Percentiles rank a stretch among this genome's conserved stretches.
Evolutionary conservation across 2,888 invertebrate species (phyloP).

Genomic region (Aphrophora alni): DNA sequence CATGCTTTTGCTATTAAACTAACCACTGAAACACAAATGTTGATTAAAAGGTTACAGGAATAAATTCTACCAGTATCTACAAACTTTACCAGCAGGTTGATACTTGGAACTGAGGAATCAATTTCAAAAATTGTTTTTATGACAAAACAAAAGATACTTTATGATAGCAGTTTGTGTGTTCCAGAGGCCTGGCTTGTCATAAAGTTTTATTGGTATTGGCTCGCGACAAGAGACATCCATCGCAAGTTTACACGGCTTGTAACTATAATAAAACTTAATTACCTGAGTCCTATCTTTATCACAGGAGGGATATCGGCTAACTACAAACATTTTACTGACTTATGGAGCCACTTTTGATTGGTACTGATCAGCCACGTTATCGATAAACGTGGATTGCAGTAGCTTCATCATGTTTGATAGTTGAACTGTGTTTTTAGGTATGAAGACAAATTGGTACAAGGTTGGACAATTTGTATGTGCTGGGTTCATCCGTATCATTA

Average conservation of each 20-base stretch:
- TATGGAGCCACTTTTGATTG: neutral
- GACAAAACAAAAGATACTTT: neutral
- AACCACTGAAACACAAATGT: neutral
- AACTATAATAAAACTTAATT: neutral
- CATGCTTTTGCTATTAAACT: too few species aligned
- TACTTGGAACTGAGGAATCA: neutral
- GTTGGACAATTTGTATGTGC: too few species aligned
- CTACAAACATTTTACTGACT: neutral
- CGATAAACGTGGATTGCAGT: neutral
- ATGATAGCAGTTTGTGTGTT: neutral
- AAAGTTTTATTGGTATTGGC: slow-evolving; percentile 9
- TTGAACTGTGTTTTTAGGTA: too few species aligned
- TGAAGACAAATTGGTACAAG: too few species aligned
- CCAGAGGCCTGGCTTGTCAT: neutral
- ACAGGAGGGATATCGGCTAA: neutral
- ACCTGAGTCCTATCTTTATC: neutral
- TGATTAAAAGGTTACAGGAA: neutral
- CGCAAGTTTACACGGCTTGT: neutral
- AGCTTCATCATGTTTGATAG: neutral
- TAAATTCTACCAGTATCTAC: neutral
- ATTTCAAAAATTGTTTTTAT: neutral
- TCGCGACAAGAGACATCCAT: neutral
- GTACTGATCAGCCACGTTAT: neutral
- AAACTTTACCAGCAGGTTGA: neutral
- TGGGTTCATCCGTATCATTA: too few species aligned